Evolutionary conservation across 2,113 vertebrate genomes (phyloP).

Genomic region (rat (Rattus norvegicus)): GRCr8 NC_086033.1:22072001-22072500

Average conservation of each 20-base stretch:
- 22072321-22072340: too few species aligned
- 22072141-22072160: not conserved
- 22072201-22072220: not conserved
- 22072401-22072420: not conserved
- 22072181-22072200: not conserved
- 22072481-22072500: not conserved
- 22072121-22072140: conserved; percentile 1
- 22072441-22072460: not conserved
- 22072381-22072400: not conserved
- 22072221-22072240: conserved; percentile 34
- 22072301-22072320: not conserved
- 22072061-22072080: conserved; percentile 60
- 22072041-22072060: conserved; percentile 24
- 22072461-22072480: not conserved
- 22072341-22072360: too few species aligned
- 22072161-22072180: not conserved
- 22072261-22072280: conserved; percentile 50
- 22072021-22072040: conserved; percentile 11
- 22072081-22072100: conserved; percentile 9
- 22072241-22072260: conserved; percentile 46
- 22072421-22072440: not conserved
- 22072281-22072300: not conserved
- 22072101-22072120: conserved; percentile 19
- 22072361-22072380: not conserved
- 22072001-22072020: conserved; percentile 26